phyloP scores from a whole-genome alignment of 2,888 invertebrate species.

The Pseudococcus jackbeardsleyi region DNA sequence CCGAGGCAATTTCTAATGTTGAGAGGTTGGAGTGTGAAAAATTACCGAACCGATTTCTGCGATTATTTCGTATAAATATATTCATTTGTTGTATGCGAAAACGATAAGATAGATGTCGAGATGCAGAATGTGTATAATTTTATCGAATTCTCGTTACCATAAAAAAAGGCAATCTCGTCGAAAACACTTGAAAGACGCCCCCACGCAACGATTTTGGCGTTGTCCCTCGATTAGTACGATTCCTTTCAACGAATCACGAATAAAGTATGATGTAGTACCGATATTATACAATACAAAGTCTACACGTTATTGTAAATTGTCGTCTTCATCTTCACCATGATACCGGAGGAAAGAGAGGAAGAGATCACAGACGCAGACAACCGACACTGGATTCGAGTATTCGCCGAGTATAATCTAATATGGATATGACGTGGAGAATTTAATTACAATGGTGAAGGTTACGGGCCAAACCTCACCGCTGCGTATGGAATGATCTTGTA shows the following conservation, averaged over 20 bases:
- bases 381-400: background rate
- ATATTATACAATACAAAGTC: background rate
- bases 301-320: background rate
- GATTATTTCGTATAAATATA: background rate
- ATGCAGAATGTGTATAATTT: background rate
- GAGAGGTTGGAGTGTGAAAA: background rate
- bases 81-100: too few relatives aligned
- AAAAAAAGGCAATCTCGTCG: background rate
- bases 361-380: background rate
- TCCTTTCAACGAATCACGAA: background rate
- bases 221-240: background rate
- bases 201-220: background rate
- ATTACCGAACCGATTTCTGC: background rate
- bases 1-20: background rate
- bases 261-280: background rate
- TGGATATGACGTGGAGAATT: constrained; percentile 11
- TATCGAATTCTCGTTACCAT: background rate
- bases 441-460: constrained; percentile 27
- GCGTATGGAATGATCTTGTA: background rate
- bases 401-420: background rate
- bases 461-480: background rate
- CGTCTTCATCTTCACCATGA: background rate
- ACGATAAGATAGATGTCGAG: background rate
- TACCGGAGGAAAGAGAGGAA: background rate
- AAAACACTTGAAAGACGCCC: background rate